These are phyloP conservation scores for Luperina testacea DNA, from an alignment of 2,888 invertebrate species.

Conservation along the genomic window DNA sequence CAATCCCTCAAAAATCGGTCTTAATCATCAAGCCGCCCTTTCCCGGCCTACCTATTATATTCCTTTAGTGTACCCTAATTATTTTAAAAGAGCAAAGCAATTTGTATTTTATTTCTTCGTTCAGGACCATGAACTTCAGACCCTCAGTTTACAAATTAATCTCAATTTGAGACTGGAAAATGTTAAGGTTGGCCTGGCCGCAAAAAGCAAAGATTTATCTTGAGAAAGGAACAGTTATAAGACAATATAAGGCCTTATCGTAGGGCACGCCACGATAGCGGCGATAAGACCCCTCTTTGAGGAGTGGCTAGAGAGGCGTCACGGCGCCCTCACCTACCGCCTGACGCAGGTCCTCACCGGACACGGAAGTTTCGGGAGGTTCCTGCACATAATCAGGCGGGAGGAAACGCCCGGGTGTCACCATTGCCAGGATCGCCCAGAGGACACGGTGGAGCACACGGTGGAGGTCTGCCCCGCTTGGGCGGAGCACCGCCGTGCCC, in stretches of 20 bases:
- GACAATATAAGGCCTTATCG: not conserved
- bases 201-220: constrained; percentile 36
- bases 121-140: constrained; percentile 53
- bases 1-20: constrained; percentile 11
- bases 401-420: too few relatives aligned
- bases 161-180: constrained; percentile 53
- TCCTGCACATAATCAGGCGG: too few relatives aligned
- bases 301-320: too few relatives aligned
- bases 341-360: too few relatives aligned
- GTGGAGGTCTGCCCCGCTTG: too few relatives aligned
- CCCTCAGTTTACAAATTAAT: constrained; percentile 55
- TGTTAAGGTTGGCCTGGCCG: constrained; percentile 21
- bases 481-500: too few relatives aligned
- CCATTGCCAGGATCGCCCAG: too few relatives aligned
- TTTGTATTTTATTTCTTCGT: constrained; percentile 61
- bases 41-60: constrained; percentile 13
- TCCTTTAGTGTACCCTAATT: constrained; percentile 52
- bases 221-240: constrained; percentile 24
- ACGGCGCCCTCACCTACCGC: too few relatives aligned
- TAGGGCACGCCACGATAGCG: too few relatives aligned
- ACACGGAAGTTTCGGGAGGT: too few relatives aligned
- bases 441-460: too few relatives aligned
- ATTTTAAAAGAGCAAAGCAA: constrained; percentile 51
- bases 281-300: too few relatives aligned
- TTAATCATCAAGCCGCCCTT: not conserved